Evolutionary conservation across 1,140 invertebrate species (phyloP), one percentile per base, ranked within the genome.

Genomic region (Aphaenogaster floridana): DNA sequence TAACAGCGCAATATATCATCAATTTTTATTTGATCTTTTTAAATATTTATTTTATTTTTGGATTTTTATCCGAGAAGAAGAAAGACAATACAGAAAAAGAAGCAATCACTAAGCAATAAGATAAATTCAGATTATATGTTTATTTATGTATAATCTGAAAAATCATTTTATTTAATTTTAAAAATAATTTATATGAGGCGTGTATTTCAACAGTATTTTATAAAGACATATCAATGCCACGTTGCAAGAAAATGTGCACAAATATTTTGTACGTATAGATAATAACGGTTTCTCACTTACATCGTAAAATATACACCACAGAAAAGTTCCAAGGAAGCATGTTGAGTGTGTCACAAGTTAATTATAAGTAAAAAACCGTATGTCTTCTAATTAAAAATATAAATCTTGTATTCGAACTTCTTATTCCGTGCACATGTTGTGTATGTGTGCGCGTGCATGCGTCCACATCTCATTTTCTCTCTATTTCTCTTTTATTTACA

Each of bases 211-310:
- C 17, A 48, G 9, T 28, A 48, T 36, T 42, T 57, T 42, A 42
- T 17, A 80, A 57, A 13, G 1, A 81, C 66, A 81, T 81, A 81
- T 71, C 64, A 81, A 68, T 21, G 15, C 6, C n/a, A 81, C 66
- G 21, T 81, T 71, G 39, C 39, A 39, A 63, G 9, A 48, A 63
- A 48, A 63, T 17, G 17, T 78, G 42, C 28, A 54, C 50, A 57
- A 45, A 57, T 28, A 45, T 48, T 69, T 69, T 80, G n/a, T 50
- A 52, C 4, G 13, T 50, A 52, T 36, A 52, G 28, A 54, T 42
- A 69, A 69, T 7, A 13, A 15, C n/a, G 36, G n/a, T 68, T 34
- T 71, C 21, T 45, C 15, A 34, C 13, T 57, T 13, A 39, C 50
- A 15, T 81, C 11, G 39, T 45, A 71, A 71, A 57, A 69, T 39